Conservation (phyloP, 1,140 invertebrate genomes). For the Ceratitis capitata region DNA sequence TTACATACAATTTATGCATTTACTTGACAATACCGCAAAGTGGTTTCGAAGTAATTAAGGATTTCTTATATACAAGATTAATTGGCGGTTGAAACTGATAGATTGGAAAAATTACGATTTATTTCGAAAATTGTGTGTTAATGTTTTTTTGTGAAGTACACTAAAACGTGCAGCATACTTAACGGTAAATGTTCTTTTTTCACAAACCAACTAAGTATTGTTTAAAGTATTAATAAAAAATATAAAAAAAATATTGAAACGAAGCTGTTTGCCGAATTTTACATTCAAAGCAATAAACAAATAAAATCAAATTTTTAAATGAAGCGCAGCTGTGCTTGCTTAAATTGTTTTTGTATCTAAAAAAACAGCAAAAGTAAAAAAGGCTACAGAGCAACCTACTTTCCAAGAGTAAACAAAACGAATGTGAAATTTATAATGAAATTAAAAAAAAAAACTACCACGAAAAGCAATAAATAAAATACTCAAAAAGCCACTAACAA, state of each 20-base stretch:
- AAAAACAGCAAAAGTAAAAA: background rate
- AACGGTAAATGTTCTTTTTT: background rate
- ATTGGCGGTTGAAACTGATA: background rate
- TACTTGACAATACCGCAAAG: background rate
- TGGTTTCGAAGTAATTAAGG: constrained; percentile 11
- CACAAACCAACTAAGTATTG: background rate
- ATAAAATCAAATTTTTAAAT: background rate
- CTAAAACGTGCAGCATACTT: background rate
- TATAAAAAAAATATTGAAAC: background rate
- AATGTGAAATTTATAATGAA: too few species aligned
- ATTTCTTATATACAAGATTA: background rate
- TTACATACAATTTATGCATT: background rate
- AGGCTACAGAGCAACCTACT: too few species aligned
- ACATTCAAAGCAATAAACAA: background rate
- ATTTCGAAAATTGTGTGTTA: background rate
- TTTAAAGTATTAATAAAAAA: background rate
- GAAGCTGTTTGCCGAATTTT: background rate
- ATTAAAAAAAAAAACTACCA: background rate
- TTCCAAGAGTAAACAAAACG: too few species aligned
- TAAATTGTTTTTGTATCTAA: too few species aligned
- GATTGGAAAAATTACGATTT: too few species aligned
- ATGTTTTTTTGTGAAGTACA: background rate
- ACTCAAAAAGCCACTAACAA: background rate
- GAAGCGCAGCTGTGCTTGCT: too few species aligned
- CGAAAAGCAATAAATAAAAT: background rate